A percentile compares a stretch with the other conserved stretches of the same genome.
These are phyloP conservation scores for Hedychridium roseum DNA, from an alignment of 2,888 invertebrate genomes.

Conservation along the genomic window DNA sequence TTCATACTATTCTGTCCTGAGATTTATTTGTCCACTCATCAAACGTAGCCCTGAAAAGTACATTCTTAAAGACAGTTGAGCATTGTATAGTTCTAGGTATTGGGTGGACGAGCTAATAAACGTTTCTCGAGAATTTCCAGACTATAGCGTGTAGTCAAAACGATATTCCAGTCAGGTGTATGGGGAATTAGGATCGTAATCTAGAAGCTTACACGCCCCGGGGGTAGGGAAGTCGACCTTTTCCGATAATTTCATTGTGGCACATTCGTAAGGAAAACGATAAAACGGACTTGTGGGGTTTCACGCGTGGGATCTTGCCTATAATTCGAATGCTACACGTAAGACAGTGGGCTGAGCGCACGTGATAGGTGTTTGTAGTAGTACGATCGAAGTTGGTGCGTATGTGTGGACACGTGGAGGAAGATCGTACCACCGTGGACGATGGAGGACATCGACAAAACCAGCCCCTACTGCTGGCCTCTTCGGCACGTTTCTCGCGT, in stretches of 20 bases:
- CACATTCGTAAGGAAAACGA: too few relatives aligned
- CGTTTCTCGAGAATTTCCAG: too few relatives aligned
- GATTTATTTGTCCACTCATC: too few relatives aligned
- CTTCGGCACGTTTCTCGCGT: slow-evolving; percentile 28
- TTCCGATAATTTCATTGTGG: too few relatives aligned
- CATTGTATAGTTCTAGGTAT: too few relatives aligned
- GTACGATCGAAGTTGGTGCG: background rate
- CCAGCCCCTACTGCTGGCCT: slow-evolving; percentile 18
- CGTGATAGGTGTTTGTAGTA: slow-evolving; percentile 1
- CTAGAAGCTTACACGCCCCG: slow-evolving; percentile 23
- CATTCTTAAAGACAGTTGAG: too few relatives aligned
- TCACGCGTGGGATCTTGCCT: background rate
- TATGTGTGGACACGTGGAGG: slow-evolving; percentile 9
- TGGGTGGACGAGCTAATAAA: too few relatives aligned
- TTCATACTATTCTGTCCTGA: too few relatives aligned
- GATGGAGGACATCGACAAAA: slow-evolving; percentile 36
- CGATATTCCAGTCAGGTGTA: slow-evolving; percentile 17
- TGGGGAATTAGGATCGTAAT: slow-evolving; percentile 28
- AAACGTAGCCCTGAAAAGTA: too few relatives aligned
- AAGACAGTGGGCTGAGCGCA: too few relatives aligned
- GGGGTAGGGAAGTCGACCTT: slow-evolving; percentile 10
- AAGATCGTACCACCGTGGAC: slow-evolving; percentile 19
- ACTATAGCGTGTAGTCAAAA: too few relatives aligned
- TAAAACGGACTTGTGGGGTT: background rate
- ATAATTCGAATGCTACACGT: too few relatives aligned